Conservation (phyloP, 2,113 vertebrate species). For the Pelodiscus sinensis region DNA sequence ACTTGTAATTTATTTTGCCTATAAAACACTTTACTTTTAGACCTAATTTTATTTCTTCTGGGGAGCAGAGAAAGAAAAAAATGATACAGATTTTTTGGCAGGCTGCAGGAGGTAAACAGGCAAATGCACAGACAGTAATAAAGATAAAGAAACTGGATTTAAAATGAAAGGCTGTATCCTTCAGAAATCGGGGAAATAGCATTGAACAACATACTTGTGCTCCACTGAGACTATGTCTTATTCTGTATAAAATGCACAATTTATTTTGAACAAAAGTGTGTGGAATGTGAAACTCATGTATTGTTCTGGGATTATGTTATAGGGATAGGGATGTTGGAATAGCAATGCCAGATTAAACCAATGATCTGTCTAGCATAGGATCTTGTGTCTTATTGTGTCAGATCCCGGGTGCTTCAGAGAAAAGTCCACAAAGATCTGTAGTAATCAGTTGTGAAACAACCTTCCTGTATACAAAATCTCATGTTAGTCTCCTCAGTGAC, state of each 20-base stretch:
- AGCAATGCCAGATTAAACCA: neutral
- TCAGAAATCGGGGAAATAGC: neutral
- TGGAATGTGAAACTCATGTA: constrained; percentile 9
- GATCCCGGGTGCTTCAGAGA: neutral
- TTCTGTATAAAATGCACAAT: neutral
- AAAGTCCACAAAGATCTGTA: neutral
- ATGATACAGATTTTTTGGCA: neutral
- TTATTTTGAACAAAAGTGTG: neutral
- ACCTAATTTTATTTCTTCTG: constrained; percentile 61
- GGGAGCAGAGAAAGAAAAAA: constrained; percentile 16
- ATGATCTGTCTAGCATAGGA: neutral
- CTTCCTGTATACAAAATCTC: neutral
- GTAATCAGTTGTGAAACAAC: accelerated
- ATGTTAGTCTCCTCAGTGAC: neutral
- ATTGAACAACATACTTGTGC: neutral
- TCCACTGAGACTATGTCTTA: neutral
- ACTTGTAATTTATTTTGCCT: constrained; percentile 73
- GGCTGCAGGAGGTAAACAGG: neutral
- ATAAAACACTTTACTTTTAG: constrained; percentile 71
- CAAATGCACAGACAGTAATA: neutral
- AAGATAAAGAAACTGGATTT: neutral
- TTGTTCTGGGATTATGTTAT: neutral
- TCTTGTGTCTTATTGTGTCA: neutral
- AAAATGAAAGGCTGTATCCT: neutral
- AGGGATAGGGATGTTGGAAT: neutral